These are phyloP conservation scores for Channa maculata DNA, from an alignment of 2,113 vertebrate species.

Conservation along the genomic window DNA sequence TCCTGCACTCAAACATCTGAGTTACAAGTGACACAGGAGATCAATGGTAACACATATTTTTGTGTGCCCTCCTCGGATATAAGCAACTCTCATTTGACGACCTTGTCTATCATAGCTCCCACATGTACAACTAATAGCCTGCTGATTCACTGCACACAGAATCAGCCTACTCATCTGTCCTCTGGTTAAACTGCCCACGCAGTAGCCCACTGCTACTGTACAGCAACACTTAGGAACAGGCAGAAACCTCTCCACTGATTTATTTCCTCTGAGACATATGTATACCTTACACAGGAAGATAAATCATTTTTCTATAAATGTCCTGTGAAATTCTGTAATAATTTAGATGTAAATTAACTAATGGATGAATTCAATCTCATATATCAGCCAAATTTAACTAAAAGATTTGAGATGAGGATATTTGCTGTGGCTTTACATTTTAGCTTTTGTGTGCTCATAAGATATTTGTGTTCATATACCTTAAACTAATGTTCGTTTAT, in stretches of 20 bases:
- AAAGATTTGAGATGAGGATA: too few species aligned
- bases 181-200: constrained; percentile 64
- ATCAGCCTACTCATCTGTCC: constrained; percentile 70
- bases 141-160: constrained; percentile 74
- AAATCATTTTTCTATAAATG: neutral
- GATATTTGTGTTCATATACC: neutral
- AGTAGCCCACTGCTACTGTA: constrained; percentile 63
- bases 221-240: constrained; percentile 43
- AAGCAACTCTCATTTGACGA: constrained; percentile 45
- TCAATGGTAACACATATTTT: neutral
- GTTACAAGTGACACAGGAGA: neutral
- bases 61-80: constrained; percentile 3
- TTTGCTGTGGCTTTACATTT: neutral
- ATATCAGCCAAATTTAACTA: neutral
- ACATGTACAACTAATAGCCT: constrained; percentile 69
- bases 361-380: neutral
- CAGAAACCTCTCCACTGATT: constrained; percentile 43
- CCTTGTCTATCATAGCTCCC: constrained; percentile 66
- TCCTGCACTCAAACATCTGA: neutral
- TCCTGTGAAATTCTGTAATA: neutral
- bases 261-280: constrained; percentile 51
- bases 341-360: neutral
- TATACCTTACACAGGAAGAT: constrained; percentile 15
- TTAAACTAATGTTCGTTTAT: neutral
- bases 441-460: neutral